These are phyloP conservation scores for Danaus chrysippus DNA, from an alignment of 2,888 invertebrate species.

Conservation along the genomic window DNA sequence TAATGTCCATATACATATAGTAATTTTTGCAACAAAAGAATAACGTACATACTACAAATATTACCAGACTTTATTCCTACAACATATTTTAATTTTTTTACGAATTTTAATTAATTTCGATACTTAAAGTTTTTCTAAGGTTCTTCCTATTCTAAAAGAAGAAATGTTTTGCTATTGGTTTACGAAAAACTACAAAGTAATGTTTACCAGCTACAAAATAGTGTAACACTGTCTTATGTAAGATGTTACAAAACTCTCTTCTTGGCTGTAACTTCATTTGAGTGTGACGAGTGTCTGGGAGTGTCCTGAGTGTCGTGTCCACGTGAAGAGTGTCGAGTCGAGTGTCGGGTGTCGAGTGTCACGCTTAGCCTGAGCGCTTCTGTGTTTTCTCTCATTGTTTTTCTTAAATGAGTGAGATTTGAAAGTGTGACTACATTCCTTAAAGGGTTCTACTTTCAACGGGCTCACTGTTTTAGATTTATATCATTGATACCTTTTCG, in stretches of 20 bases:
- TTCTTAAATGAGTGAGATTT: constrained; percentile 19
- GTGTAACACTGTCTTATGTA: not conserved
- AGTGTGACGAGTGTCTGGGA: constrained; percentile 12
- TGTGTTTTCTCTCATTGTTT: constrained; percentile 21
- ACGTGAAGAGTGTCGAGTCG: constrained; percentile 3
- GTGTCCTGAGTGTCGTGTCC: constrained; percentile 16
- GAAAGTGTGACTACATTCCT: constrained; percentile 12
- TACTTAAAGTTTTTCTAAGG: too few species aligned
- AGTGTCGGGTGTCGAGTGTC: constrained; percentile 13
- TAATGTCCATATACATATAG: too few species aligned
- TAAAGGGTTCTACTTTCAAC: constrained; percentile 15
- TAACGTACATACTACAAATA: too few species aligned
- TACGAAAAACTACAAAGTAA: too few species aligned
- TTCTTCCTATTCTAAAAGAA: too few species aligned
- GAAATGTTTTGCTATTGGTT: too few species aligned
- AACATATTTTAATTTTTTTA: too few species aligned
- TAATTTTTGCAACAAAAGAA: too few species aligned
- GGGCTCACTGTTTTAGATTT: constrained; percentile 14
- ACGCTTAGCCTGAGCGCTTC: constrained; percentile 18
- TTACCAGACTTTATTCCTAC: too few species aligned
- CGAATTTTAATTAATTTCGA: too few species aligned
- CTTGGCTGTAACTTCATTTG: constrained; percentile 16
- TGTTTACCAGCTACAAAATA: not conserved
- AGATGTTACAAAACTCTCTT: not conserved
- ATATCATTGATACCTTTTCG: not conserved